Percentiles rank a stretch among this genome's conserved stretches.
Evolutionary conservation across 2,113 vertebrate species (phyloP).

Genomic region (Aplodontia rufa): DNA sequence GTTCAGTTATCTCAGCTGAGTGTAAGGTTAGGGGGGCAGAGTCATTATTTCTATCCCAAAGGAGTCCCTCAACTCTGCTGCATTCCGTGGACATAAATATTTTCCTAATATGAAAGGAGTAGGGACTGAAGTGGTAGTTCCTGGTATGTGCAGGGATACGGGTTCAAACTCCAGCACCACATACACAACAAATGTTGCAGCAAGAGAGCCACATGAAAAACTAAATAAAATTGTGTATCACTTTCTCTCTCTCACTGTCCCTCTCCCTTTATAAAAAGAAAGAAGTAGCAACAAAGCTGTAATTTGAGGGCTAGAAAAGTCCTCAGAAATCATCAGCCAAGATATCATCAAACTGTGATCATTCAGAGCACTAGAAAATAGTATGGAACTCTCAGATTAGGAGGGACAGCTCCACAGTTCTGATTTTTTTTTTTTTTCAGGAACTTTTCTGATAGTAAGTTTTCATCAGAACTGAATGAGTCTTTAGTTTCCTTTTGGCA

Average conservation of each 20-base stretch:
- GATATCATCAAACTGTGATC: not conserved
- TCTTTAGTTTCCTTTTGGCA: not conserved
- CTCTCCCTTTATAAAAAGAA: no score
- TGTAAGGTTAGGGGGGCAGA: not conserved
- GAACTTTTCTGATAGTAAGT: not conserved
- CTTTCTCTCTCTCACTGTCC: no score
- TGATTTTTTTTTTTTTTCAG: not conserved
- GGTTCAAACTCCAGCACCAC: no score
- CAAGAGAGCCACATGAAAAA: no score
- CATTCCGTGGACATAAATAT: conserved; percentile 17
- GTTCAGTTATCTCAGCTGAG: conserved; percentile 14
- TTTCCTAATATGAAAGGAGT: conserved; percentile 3
- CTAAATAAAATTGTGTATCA: no score
- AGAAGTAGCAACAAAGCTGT: not conserved
- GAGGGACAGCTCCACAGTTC: not conserved
- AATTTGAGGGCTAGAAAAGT: not conserved
- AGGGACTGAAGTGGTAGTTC: no score
- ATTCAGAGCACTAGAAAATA: not conserved
- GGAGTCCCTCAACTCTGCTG: not conserved
- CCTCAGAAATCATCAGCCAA: not conserved
- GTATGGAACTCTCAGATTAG: not conserved
- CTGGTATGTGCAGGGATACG: no score
- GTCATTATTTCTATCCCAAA: not conserved
- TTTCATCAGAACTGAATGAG: not conserved
- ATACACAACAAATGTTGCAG: no score